Base-by-base conservation (phyloP, 1,140 invertebrate species). In the Leptopilina boulardi region DNA sequence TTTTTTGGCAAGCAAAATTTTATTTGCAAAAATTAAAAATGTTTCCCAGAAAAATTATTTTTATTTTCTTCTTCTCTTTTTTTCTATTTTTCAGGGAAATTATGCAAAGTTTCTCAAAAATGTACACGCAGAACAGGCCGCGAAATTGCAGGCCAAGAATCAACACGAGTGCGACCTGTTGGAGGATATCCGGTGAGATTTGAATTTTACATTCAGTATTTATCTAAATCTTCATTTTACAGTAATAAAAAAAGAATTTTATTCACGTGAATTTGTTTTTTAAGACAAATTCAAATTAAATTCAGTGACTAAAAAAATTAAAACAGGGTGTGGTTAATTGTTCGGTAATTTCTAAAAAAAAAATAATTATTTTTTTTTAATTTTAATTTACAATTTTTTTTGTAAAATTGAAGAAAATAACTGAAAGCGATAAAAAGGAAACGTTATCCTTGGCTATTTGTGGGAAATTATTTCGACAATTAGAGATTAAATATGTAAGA, bases 151-250 rank as follows among this genome's bases (percentile, higher is more conserved):
- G 88, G 93, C 96, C 30, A 99, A 99, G 91, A 98, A 98, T 90
- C 97, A 98, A 90, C 97, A 98, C 92, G 98, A 99, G 88, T 97
- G 96, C 91, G 97, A 99, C 89, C 92, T 99, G 76, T 91, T 99
- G 66, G 98, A 99, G 91, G 97, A 98, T 88, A 95, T 99, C 71
- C 94, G 97, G 92, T 91, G 80, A 90, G 88, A 23, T 41, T 78
- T 42, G 15, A 56, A 77, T 70, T 74, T 80, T 5, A 75, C 75
- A 66, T 72, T 41, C 13, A 47, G 11, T 11, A 30, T 66, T 66
- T 30, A 30, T 66, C 11, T 18, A 66, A 66, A 66, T 26, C 23
- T 23, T 19, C 21, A 59, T 21, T 13, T 23, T 59, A 15, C 54
- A 21, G 19, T 23, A 23, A 18, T 5, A 59, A 19, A 21, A 59